A percentile compares a stretch with the other conserved stretches of the same genome.
Conservation (phyloP, 2,113 vertebrate genomes). For the Craseonycteris thonglongyai region DNA sequence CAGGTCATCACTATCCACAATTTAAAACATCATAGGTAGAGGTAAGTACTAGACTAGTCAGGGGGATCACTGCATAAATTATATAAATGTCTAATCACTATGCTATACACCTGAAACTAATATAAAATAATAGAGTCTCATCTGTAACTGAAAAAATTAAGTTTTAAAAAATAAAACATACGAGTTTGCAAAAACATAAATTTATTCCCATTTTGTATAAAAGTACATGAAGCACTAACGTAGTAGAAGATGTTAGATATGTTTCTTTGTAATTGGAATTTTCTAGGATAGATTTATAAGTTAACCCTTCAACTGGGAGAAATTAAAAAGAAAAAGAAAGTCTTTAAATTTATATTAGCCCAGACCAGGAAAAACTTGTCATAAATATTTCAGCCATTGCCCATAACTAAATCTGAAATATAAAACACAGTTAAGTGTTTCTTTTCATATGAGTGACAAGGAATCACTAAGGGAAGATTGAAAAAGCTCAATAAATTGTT, state of each 20-base stretch:
- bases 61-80: too few relatives aligned
- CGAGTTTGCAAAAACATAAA: not conserved
- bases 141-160: too few relatives aligned
- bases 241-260: not conserved
- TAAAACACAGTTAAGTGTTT: not conserved
- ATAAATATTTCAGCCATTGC: not conserved
- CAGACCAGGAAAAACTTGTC: not conserved
- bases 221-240: not conserved
- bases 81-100: too few relatives aligned
- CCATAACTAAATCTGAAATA: not conserved
- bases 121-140: too few relatives aligned
- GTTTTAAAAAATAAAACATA: too few relatives aligned
- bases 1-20: not conserved
- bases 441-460: not conserved
- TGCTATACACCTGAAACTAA: too few relatives aligned
- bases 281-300: not conserved
- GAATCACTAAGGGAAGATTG: not conserved
- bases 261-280: not conserved
- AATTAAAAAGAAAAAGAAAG: not conserved
- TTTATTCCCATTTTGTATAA: not conserved
- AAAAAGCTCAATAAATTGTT: not conserved
- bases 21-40: not conserved
- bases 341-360: not conserved
- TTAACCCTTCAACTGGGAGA: not conserved
- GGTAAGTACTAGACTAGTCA: too few relatives aligned